Percentiles rank a stretch among this genome's conserved stretches.
These are phyloP conservation scores for Hipposideros larvatus DNA, from an alignment of 2,797 vertebrate species.

Conservation along the genomic window DNA sequence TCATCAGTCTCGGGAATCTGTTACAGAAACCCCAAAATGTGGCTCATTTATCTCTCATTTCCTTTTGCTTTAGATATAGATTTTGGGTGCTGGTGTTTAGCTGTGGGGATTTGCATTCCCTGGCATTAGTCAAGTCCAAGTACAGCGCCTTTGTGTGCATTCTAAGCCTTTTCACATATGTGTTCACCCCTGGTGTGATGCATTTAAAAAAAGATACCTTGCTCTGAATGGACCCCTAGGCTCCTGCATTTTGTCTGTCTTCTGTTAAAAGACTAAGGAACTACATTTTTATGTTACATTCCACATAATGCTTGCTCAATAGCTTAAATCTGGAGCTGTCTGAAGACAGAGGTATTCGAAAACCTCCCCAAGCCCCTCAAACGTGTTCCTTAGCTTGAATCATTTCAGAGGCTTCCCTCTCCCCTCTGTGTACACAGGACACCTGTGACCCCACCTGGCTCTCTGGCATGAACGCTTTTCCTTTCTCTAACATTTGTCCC, in stretches of 20 bases:
- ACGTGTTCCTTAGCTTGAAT: neutral
- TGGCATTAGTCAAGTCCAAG: constrained; percentile 71
- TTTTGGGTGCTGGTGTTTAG: constrained; percentile 33
- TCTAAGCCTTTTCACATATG: constrained; percentile 57
- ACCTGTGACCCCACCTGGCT: neutral
- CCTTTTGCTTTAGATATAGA: constrained; percentile 80
- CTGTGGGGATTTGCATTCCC: constrained; percentile 78
- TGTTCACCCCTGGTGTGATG: constrained; percentile 29
- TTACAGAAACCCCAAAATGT: constrained; percentile 73
- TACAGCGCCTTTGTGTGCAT: constrained; percentile 59
- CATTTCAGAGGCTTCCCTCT: neutral
- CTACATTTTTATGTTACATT: constrained; percentile 71
- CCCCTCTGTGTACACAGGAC: neutral
- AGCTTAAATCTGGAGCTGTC: constrained; percentile 38
- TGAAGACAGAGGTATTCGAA: neutral
- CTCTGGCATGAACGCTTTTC: neutral
- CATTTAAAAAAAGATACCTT: constrained; percentile 71
- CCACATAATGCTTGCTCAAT: constrained; percentile 60
- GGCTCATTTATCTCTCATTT: constrained; percentile 74
- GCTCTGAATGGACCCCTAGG: constrained; percentile 13
- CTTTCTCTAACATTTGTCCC: neutral
- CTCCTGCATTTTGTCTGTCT: constrained; percentile 64
- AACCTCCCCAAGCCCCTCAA: neutral
- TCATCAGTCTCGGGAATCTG: constrained; percentile 58
- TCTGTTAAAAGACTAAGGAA: constrained; percentile 70